Evolutionary conservation across 2,797 vertebrate genomes (phyloP), one percentile per base, ranked within the genome.

Genomic region (Enteromius thamalakanensis): DNA sequence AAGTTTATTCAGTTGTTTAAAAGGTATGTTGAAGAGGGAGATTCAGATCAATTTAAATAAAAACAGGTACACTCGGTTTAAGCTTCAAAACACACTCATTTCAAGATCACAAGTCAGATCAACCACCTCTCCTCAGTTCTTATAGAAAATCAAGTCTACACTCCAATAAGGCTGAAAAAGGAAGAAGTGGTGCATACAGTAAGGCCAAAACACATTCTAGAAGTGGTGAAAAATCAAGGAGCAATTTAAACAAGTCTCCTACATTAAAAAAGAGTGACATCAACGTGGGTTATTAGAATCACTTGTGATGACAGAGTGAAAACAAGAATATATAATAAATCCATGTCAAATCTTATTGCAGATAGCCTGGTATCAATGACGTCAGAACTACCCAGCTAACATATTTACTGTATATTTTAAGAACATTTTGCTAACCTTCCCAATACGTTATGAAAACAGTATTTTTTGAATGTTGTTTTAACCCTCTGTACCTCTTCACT

Each of bases 181-280:
- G 71, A 83, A 42, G 6, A 26, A 72, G 70, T 19, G 68, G 74
- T 80, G 76, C 76, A 79, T 64, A 74, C 60, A 80, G 65, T 87
- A 88, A 88, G 88, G 87, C 88, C 34, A 87, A 79, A 81, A 86
- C 80, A 81, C 82, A 85, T 86, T 87, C 49, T 69, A 72, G 81
- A 87, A 71, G 79, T 86, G 77, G 78, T 86, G 68, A 76, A 47
- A 74, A 75, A 78, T 86, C 21, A 78, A 76, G 62, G 9, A 81
- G 47, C 65, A 51, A 26, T 53, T 80, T 51, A 68, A 67, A 62
- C 37, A 62, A 84, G 58, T 80, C 60, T 55, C 64, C 65, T 70
- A 19, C 23, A 26, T 21, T 77, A 49, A 70, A 74, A n/a, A 81
- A 85, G 9, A 76, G 42, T 71, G 37, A 84, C 45, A 6, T 70